These are phyloP conservation scores for Furnarius figulus DNA, from an alignment of 2,113 vertebrate genomes.

Conservation along the genomic window DNA sequence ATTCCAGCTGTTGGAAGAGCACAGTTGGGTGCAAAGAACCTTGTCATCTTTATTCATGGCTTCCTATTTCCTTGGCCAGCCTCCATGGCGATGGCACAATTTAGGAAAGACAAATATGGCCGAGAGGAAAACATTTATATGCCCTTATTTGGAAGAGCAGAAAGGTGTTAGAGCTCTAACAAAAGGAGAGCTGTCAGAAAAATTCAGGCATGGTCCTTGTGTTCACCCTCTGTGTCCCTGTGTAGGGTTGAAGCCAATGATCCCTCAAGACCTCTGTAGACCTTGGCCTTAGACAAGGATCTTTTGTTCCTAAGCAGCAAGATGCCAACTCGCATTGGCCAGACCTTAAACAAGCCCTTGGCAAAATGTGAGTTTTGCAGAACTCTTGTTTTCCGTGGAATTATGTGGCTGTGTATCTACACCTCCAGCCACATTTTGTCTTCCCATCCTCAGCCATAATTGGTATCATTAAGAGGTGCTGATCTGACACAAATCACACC, in stretches of 20 bases:
- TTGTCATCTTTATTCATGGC: slow-evolving; percentile 22
- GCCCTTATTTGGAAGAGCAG: neutral
- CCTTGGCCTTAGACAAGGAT: neutral
- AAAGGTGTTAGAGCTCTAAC: neutral
- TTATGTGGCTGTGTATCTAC: accelerated
- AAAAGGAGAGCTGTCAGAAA: neutral
- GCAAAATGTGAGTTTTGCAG: neutral
- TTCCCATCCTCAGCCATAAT: neutral
- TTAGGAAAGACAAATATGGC: slow-evolving; percentile 22
- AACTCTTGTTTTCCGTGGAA: neutral
- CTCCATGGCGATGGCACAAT: neutral
- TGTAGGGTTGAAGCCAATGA: neutral
- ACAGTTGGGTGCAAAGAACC: slow-evolving; percentile 24
- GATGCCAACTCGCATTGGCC: accelerated
- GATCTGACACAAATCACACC: slow-evolving; percentile 17
- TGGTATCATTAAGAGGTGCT: neutral
- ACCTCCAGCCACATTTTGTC: neutral
- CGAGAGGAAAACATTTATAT: slow-evolving; percentile 26
- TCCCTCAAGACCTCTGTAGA: accelerated
- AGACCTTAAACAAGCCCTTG: accelerated
- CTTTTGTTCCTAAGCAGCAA: neutral
- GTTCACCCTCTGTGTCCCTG: neutral
- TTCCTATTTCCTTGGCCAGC: slow-evolving; percentile 29
- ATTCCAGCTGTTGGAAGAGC: slow-evolving; percentile 22
- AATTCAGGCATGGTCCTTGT: neutral